phyloP scores from a whole-genome alignment of 2,797 vertebrate genomes.

The Acrossocheilus wenchowensis region DNA sequence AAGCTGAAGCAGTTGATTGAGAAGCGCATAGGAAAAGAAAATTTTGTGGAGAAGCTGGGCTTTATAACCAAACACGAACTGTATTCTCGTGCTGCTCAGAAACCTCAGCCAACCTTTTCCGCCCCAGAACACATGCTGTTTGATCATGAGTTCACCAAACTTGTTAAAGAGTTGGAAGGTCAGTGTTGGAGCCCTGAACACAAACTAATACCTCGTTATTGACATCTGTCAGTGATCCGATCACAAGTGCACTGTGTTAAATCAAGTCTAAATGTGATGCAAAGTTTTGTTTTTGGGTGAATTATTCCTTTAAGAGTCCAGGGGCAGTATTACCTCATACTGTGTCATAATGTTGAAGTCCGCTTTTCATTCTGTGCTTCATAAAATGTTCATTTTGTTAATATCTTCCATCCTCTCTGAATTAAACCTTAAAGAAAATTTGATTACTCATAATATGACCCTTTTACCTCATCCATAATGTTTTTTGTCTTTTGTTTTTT shows the following conservation, averaged over 20 bases:
- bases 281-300: neutral
- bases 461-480: neutral
- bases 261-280: conserved; percentile 3
- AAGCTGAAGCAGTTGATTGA: conserved; percentile 98
- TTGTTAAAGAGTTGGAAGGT: conserved; percentile 98
- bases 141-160: conserved; percentile 97
- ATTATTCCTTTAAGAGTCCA: neutral
- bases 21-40: conserved; percentile 97
- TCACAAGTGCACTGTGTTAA: neutral
- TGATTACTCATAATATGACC: neutral
- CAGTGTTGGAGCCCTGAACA: conserved; percentile 58
- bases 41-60: conserved; percentile 95
- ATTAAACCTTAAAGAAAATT: neutral
- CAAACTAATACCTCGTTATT: neutral
- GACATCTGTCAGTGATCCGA: neutral
- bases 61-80: conserved; percentile 97
- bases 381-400: neutral
- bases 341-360: too few species aligned
- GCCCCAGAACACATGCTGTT: conserved; percentile 97
- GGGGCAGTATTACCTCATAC: neutral
- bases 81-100: conserved; percentile 95
- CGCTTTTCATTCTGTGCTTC: neutral
- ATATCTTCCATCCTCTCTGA: neutral
- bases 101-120: conserved; percentile 92
- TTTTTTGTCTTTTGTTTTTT: neutral